These are phyloP conservation scores for Rhagonycha fulva DNA, from an alignment of 2,888 invertebrate species.

Conservation along the genomic window DNA sequence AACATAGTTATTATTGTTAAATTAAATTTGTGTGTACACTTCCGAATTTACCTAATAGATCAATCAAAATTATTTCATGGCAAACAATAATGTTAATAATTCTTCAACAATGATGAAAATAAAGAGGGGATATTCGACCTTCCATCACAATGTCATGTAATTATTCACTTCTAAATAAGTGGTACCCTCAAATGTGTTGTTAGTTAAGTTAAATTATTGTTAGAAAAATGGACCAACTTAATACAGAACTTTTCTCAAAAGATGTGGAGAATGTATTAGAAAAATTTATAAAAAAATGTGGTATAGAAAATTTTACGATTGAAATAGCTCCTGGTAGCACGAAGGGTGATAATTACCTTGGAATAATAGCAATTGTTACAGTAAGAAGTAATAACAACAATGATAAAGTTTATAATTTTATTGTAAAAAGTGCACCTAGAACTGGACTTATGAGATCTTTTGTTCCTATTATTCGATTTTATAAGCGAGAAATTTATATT, in stretches of 20 bases:
- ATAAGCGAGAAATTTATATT: constrained; percentile 40
- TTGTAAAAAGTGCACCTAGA: constrained; percentile 41
- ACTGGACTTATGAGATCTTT: constrained; percentile 32
- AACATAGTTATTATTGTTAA: too few relatives aligned
- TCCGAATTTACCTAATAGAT: too few relatives aligned
- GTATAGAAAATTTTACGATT: neutral
- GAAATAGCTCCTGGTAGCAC: constrained; percentile 28
- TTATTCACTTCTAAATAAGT: neutral
- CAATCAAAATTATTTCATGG: too few relatives aligned
- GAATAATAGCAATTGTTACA: constrained; percentile 34
- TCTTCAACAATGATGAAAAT: too few relatives aligned
- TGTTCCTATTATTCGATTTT: constrained; percentile 34
- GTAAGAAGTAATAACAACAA: constrained; percentile 21
- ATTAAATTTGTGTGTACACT: too few relatives aligned
- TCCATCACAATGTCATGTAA: neutral
- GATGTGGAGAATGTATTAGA: neutral
- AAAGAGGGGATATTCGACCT: neutral
- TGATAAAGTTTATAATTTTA: constrained; percentile 33
- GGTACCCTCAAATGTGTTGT: neutral
- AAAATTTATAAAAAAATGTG: neutral
- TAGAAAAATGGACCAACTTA: neutral
- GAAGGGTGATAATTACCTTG: constrained; percentile 44
- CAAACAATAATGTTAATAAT: too few relatives aligned
- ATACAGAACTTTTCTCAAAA: neutral
- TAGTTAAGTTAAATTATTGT: neutral